phyloP scores from a whole-genome alignment of 2,888 invertebrate genomes.

The Drosophila tanythrix region DNA sequence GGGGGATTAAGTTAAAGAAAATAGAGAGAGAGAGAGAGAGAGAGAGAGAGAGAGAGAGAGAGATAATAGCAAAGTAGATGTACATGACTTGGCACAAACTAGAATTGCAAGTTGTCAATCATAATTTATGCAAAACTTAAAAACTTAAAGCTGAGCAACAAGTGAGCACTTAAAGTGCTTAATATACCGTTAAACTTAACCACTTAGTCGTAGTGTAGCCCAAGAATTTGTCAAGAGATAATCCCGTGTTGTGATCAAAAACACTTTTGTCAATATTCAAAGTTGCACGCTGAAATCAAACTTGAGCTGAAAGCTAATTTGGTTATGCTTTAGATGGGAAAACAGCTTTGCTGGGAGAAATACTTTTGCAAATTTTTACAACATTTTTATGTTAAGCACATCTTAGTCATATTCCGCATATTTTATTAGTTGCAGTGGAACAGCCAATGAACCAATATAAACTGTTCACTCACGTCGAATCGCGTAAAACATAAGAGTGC shows the following conservation, averaged over 20 bases:
- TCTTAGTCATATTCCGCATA: not conserved
- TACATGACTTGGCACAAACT: not conserved
- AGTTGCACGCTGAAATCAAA: not conserved
- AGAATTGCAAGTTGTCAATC: not conserved
- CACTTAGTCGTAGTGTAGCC: not conserved
- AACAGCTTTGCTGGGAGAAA: not conserved
- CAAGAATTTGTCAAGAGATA: not conserved
- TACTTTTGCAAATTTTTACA: not conserved
- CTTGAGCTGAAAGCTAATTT: not conserved
- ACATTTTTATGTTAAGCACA: not conserved
- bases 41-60: not conserved
- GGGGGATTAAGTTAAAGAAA: not conserved
- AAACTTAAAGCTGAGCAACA: not conserved
- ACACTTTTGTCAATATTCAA: not conserved
- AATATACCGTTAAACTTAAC: not conserved
- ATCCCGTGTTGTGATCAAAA: not conserved
- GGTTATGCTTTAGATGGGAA: not conserved
- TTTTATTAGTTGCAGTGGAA: not conserved
- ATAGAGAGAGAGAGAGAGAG: not conserved
- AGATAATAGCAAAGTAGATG: not conserved
- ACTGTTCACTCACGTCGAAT: not conserved
- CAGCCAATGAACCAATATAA: conserved; percentile 5
- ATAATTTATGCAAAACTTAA: not conserved
- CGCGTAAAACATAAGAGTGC: not conserved
- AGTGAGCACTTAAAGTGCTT: not conserved